Conservation (phyloP, 2,888 invertebrate genomes). For the Biston betularia region DNA sequence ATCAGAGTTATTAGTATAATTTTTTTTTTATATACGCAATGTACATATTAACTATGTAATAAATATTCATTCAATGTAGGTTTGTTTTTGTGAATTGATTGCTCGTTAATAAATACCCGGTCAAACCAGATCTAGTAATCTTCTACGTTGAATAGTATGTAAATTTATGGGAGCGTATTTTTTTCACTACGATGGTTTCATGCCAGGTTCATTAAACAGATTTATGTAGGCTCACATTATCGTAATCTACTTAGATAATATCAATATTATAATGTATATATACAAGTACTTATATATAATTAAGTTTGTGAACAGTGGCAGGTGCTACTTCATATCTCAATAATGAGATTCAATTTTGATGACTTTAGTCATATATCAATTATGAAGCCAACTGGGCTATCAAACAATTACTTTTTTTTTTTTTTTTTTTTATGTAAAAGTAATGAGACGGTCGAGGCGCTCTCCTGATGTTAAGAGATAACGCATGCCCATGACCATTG, state of each 20-base stretch:
- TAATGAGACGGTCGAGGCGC: no score
- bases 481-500: no score
- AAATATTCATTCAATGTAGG: conserved; percentile 21
- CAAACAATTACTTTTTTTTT: no score
- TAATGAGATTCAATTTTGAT: no score
- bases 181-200: conserved; percentile 9
- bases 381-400: no score
- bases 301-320: background rate
- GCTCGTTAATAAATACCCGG: conserved; percentile 15
- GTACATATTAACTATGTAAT: conserved; percentile 13
- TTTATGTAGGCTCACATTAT: background rate
- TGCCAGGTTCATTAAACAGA: background rate
- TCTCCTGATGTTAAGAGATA: no score
- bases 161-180: conserved; percentile 8
- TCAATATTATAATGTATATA: background rate
- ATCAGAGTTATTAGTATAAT: background rate
- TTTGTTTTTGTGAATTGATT: conserved; percentile 30
- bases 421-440: no score
- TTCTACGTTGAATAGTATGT: background rate
- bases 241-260: conserved; percentile 1
- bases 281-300: background rate
- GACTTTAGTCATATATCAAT: no score
- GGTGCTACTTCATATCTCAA: background rate
- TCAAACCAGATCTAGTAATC: conserved; percentile 7
- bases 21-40: conserved; percentile 7